These are phyloP conservation scores for Gortyna flavago DNA, from an alignment of 2,888 invertebrate genomes.

Conservation along the genomic window DNA sequence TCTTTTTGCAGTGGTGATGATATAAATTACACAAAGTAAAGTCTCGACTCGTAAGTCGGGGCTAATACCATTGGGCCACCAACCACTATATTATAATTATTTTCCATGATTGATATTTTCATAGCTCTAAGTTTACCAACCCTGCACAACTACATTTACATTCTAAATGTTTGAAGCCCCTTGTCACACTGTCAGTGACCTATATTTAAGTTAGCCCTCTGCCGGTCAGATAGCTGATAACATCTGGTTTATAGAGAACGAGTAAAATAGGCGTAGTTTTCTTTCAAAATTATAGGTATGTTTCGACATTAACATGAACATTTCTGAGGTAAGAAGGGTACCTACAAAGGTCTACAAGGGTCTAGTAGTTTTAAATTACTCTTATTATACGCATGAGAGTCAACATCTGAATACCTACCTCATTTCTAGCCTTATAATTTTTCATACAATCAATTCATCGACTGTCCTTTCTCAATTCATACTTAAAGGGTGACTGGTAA, in stretches of 20 bases:
- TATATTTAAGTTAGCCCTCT: slow-evolving; percentile 23
- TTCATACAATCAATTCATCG: not conserved
- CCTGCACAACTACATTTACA: slow-evolving; percentile 48
- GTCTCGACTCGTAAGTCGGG: too few species aligned
- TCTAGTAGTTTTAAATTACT: not conserved
- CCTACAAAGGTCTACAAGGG: too few species aligned
- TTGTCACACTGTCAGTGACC: slow-evolving; percentile 47
- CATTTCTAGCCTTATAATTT: not conserved
- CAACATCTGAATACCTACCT: not conserved
- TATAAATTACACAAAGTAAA: too few species aligned
- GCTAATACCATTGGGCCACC: too few species aligned
- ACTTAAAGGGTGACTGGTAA: too few species aligned
- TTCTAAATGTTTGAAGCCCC: slow-evolving; percentile 39
- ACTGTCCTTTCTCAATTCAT: not conserved
- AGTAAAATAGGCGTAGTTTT: slow-evolving; percentile 18
- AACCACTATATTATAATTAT: too few species aligned
- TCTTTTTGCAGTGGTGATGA: too few species aligned
- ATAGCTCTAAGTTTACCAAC: not conserved
- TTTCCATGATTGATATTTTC: not conserved
- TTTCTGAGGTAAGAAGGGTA: not conserved
- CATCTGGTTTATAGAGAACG: slow-evolving; percentile 20
- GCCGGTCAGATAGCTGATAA: slow-evolving; percentile 32
- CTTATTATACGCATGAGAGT: too few species aligned
- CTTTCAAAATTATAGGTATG: slow-evolving; percentile 4
- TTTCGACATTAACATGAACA: slow-evolving; percentile 1